phyloP scores from a whole-genome alignment of 30 jellyfish, hydroid and myxozoan genomes.

The Catostylus mosaicus region DNA sequence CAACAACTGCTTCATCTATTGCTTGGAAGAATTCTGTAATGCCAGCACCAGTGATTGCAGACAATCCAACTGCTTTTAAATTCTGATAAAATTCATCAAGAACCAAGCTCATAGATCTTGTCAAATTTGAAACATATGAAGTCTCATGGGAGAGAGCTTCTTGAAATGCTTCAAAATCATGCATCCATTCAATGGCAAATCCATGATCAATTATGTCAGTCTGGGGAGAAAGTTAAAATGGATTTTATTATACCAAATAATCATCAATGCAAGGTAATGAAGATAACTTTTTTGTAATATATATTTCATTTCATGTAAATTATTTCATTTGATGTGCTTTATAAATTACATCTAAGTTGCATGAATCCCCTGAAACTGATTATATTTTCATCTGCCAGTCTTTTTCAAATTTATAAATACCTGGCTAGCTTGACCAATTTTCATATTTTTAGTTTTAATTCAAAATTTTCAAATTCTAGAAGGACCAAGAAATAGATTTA shows the following conservation, averaged over 20 bases:
- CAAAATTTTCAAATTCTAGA: too few relatives aligned
- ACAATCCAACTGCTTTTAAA: constrained; percentile 85
- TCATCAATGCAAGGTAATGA: too few relatives aligned
- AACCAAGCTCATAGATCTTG: constrained; percentile 95
- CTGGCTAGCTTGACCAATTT: too few relatives aligned
- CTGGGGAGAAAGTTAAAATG: constrained; percentile 32
- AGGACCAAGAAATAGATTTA: too few relatives aligned
- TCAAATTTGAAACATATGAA: constrained; percentile 80
- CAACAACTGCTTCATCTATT: constrained; percentile 78
- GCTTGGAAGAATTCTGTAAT: constrained; percentile 83
- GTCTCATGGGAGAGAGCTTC: constrained; percentile 91
- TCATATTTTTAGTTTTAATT: too few relatives aligned
- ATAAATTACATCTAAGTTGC: too few relatives aligned
- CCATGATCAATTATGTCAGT: constrained; percentile 87
- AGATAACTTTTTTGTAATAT: too few relatives aligned
- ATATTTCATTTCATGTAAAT: too few relatives aligned
- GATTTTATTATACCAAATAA: neutral
- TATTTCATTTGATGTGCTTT: too few relatives aligned
- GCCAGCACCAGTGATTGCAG: constrained; percentile 94
- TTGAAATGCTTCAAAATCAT: constrained; percentile 92
- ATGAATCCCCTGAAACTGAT: too few relatives aligned
- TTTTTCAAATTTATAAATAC: too few relatives aligned
- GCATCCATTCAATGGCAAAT: constrained; percentile 94
- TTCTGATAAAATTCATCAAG: constrained; percentile 95
- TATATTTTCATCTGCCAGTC: too few relatives aligned